Evolutionary conservation across 2,797 vertebrate genomes (phyloP).

Genomic region (Staurois parvus): DNA sequence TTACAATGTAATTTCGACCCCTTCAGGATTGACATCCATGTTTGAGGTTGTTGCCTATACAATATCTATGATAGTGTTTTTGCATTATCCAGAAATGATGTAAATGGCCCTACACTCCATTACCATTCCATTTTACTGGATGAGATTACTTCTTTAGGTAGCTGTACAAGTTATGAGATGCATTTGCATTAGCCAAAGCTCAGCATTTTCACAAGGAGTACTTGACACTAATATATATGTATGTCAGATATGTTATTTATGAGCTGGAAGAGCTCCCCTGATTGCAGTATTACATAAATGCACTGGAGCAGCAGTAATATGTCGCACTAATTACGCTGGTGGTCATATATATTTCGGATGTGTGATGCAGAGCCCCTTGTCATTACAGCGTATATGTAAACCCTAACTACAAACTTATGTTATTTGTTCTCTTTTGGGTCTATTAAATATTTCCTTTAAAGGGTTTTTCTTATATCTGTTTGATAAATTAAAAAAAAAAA

Average conservation of each 20-base stretch:
- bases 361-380: too few species aligned
- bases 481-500: too few species aligned
- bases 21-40: too few species aligned
- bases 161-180: slow-evolving; percentile 8
- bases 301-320: neutral
- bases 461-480: too few species aligned
- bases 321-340: neutral
- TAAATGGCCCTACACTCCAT: slow-evolving; percentile 26
- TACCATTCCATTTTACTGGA: slow-evolving; percentile 50
- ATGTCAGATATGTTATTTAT: slow-evolving; percentile 40
- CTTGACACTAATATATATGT: slow-evolving; percentile 8
- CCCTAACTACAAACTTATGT: too few species aligned
- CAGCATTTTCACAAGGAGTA: slow-evolving; percentile 24
- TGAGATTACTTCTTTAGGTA: slow-evolving; percentile 44
- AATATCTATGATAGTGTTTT: neutral
- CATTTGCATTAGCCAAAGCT: slow-evolving; percentile 22
- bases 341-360: too few species aligned
- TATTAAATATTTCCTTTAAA: too few species aligned
- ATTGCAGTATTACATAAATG: neutral
- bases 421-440: too few species aligned
- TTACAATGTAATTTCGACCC: too few species aligned
- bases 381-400: too few species aligned
- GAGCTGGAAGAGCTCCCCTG: slow-evolving; percentile 4
- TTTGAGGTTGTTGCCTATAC: too few species aligned
- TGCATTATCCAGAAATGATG: neutral